Evolutionary conservation across 2,888 invertebrate genomes (phyloP).

Genomic region (Drosophila subsilvestris): DNA sequence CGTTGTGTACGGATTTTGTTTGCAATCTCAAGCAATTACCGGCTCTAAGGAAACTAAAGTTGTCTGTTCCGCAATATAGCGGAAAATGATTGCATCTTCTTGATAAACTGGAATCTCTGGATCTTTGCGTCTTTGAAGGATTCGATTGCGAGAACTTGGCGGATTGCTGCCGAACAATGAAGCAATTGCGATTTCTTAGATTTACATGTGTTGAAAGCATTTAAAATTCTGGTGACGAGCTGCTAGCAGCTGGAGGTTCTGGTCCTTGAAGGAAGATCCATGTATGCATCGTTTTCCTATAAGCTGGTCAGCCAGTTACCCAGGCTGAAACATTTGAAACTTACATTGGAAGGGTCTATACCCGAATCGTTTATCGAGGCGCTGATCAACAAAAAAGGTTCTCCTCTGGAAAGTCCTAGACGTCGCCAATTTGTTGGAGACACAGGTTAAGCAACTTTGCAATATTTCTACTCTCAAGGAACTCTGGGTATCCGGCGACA

Average conservation of each 20-base stretch:
- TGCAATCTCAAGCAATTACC: too few relatives aligned
- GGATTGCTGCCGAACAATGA: conserved; percentile 9
- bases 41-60: too few relatives aligned
- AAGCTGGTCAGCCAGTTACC: conserved; percentile 21
- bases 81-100: conserved; percentile 2
- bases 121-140: not conserved
- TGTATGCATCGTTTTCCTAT: not conserved
- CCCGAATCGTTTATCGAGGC: conserved; percentile 7
- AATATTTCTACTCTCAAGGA: conserved; percentile 29
- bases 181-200: conserved; percentile 13
- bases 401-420: not conserved
- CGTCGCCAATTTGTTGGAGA: too few relatives aligned
- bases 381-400: conserved; percentile 5
- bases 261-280: not conserved
- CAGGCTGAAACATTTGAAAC: conserved; percentile 31
- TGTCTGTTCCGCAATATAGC: too few relatives aligned
- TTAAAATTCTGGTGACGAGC: conserved; percentile 16
- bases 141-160: conserved; percentile 1
- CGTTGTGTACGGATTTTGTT: too few relatives aligned
- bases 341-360: not conserved
- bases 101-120: conserved; percentile 18
- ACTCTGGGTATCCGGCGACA: conserved; percentile 9
- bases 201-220: conserved; percentile 2
- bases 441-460: conserved; percentile 20
- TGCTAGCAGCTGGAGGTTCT: conserved; percentile 23